These are phyloP conservation scores for Serranochromis macrocephalus DNA, from an alignment of 2,113 vertebrate species.

Conservation along the genomic window DNA sequence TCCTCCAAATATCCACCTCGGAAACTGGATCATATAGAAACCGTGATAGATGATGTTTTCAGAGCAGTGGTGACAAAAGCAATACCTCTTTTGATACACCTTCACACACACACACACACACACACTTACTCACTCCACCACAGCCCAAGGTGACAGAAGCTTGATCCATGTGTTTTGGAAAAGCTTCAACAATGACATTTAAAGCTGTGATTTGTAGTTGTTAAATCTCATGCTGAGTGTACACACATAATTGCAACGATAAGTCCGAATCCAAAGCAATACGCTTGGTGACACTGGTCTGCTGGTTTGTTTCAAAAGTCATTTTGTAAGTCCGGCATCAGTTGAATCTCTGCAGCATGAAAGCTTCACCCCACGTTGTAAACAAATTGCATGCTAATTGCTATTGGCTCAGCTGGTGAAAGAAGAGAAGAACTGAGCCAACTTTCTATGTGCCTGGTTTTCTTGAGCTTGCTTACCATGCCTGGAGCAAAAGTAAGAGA, in stretches of 20 bases:
- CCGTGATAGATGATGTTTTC: background rate
- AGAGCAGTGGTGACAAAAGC: background rate
- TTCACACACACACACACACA: background rate
- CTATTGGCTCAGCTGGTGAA: background rate
- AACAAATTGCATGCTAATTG: constrained; percentile 13
- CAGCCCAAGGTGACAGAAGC: background rate
- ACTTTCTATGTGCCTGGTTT: background rate
- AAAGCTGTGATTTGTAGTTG: background rate
- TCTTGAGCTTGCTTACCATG: background rate
- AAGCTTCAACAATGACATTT: background rate
- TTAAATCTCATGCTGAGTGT: background rate
- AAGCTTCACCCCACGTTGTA: background rate
- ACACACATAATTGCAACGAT: background rate
- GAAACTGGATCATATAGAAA: background rate
- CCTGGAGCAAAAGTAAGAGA: background rate
- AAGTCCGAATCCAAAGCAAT: background rate
- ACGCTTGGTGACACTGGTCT: background rate
- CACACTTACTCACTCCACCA: background rate
- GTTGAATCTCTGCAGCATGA: background rate
- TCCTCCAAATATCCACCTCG: background rate
- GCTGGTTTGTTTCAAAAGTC: background rate
- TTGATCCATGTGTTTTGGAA: background rate
- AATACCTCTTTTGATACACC: background rate
- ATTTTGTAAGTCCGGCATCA: background rate
- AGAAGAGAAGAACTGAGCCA: background rate